These are phyloP conservation scores for Nymphalis urticae DNA, from an alignment of 2,888 invertebrate genomes.

Conservation along the genomic window DNA sequence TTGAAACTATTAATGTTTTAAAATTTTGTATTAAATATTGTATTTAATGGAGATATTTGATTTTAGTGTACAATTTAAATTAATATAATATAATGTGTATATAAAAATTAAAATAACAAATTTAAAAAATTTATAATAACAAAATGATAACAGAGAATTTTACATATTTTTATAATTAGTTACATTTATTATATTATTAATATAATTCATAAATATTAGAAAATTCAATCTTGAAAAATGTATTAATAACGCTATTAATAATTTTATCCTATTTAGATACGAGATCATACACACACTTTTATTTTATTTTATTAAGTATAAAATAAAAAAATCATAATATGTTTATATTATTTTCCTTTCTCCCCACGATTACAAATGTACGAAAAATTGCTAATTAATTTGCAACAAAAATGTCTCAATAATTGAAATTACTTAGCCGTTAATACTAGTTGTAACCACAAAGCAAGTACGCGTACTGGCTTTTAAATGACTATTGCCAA, in stretches of 20 bases:
- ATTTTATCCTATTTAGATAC: neutral
- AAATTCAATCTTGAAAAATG: neutral
- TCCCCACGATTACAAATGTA: conserved; percentile 3
- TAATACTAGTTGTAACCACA: conserved; percentile 34
- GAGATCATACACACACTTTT: neutral
- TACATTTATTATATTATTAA: no score
- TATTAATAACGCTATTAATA: neutral
- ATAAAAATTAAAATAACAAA: neutral
- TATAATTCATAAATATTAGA: no score
- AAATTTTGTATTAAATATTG: neutral
- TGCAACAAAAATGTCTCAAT: neutral
- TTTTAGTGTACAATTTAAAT: neutral
- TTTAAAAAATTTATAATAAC: no score
- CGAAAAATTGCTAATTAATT: conserved; percentile 3
- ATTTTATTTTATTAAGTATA: neutral
- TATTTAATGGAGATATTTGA: neutral
- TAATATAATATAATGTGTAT: neutral
- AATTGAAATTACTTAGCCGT: conserved; percentile 25
- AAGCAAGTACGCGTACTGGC: conserved; percentile 48
- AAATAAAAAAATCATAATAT: neutral
- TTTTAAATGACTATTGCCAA: conserved; percentile 52
- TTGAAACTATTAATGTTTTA: neutral
- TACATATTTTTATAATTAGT: no score
- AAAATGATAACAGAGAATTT: no score
- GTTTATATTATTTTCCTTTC: conserved; percentile 6